A percentile compares a stretch with the other conserved stretches of the same genome.
Conservation (phyloP, 1,140 invertebrate genomes). For the Drosophila tsacasi region DNA sequence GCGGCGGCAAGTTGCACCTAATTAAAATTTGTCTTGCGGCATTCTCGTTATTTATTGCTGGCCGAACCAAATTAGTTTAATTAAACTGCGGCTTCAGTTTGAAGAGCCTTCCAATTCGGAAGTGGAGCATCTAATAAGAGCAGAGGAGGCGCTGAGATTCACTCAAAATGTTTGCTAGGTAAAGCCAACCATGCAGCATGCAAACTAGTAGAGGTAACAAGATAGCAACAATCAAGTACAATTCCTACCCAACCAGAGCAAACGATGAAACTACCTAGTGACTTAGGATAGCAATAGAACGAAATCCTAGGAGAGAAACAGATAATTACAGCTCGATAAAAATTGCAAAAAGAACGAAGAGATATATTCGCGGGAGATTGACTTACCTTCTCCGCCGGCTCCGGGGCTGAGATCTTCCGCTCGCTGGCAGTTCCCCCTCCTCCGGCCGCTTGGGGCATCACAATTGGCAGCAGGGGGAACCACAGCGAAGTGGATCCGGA, state of each 20-base stretch:
- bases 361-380: background rate
- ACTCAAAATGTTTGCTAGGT: background rate
- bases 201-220: conserved; percentile 33
- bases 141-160: background rate
- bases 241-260: conserved; percentile 60
- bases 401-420: conserved; percentile 17
- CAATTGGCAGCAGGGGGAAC: conserved; percentile 91
- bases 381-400: conserved; percentile 59
- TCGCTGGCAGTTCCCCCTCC: conserved; percentile 20
- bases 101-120: conserved; percentile 16
- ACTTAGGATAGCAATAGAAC: conserved; percentile 64
- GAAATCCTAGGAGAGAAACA: conserved; percentile 66
- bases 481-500: conserved; percentile 87
- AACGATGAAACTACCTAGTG: conserved; percentile 48
- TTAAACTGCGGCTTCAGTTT: conserved; percentile 44
- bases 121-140: conserved; percentile 16
- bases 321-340: conserved; percentile 24
- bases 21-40: conserved; percentile 63
- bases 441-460: conserved; percentile 81
- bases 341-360: background rate
- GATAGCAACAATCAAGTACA: conserved; percentile 23
- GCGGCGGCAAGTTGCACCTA: conserved; percentile 35
- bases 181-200: conserved; percentile 51
- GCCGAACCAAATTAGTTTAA: conserved; percentile 53
- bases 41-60: conserved; percentile 64